Evolutionary conservation across 2,888 invertebrate species (phyloP).

Genomic region (Himalopsyche japonica): DNA sequence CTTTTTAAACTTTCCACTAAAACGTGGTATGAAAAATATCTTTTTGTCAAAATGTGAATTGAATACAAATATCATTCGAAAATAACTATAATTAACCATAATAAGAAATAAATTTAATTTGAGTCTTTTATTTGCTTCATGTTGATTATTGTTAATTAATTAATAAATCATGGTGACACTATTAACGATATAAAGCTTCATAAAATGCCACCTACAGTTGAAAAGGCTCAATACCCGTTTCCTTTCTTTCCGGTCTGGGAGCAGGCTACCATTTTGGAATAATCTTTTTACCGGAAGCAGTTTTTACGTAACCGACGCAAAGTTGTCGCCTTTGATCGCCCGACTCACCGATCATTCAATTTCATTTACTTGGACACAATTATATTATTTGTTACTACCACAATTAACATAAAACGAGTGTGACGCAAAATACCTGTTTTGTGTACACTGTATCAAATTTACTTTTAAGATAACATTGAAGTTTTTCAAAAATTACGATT

Average conservation of each 20-base stretch:
- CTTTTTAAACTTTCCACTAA: no score
- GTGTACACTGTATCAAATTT: neutral
- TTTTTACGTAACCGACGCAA: neutral
- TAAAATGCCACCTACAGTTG: neutral
- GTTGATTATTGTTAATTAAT: no score
- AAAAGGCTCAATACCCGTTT: neutral
- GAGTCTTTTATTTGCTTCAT: no score
- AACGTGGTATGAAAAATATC: no score
- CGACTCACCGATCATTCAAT: neutral
- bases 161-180: neutral
- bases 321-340: neutral
- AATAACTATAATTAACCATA: no score
- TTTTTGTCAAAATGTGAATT: no score
- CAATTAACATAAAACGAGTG: neutral
- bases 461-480: no score
- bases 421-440: neutral
- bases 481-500: no score
- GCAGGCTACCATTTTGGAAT: constrained; percentile 16
- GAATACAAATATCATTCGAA: no score
- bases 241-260: constrained; percentile 8
- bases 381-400: neutral
- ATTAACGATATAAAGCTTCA: neutral
- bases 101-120: no score
- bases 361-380: neutral
- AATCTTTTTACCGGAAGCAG: constrained; percentile 13